Base-by-base conservation (phyloP, 2,113 vertebrate genomes). In the Odobenus rosmarus region DNA sequence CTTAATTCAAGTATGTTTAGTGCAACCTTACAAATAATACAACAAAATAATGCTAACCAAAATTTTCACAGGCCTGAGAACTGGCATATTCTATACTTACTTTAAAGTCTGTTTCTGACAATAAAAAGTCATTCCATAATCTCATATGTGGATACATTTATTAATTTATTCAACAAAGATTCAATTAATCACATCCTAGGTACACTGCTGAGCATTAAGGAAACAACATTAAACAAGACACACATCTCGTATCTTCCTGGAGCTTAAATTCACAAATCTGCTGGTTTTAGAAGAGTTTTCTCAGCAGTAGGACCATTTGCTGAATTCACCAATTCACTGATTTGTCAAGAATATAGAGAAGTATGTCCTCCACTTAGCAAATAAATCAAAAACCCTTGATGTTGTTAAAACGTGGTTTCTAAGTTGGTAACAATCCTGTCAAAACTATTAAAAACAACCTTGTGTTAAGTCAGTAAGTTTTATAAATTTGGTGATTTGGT, bases 101-200 rank as follows among this genome's bases (percentile, higher is more conserved):
- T 61, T 77, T 61, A 49, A 81, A 42, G 13, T 23, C 57, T 76
- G 23, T 83, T 89, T 90, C 87, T 79, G 11, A 55, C 19, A 49
- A 19, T 2, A 82, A 49, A 49, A 49, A 49, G 77, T 8, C 64
- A 90, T 33, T 33, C 46, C 46, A 90, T 51, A 36, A 18, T 77
- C 76, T 95, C 79, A 31, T 51, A 81, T 42, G n/a, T 36, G 95
- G 89, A 51, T 57, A 61, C 57, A 72, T 59, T 80, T 90, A 93
- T 96, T 98, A 95, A 96, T 93, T 62, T 94, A 95, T 96, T 92
- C 31, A 33, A 92, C 80, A 88, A 97, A 90, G 97, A 97, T 92
- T 97, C 96, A 90, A 88, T 92, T 97, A 92, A 96, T 96, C 88
- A 92, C 36, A 6, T 76, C 53, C n/a, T 53, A 77, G 94, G 71